phyloP scores from a whole-genome alignment of 1,140 invertebrate species.

The Drosophila watanabei region DNA sequence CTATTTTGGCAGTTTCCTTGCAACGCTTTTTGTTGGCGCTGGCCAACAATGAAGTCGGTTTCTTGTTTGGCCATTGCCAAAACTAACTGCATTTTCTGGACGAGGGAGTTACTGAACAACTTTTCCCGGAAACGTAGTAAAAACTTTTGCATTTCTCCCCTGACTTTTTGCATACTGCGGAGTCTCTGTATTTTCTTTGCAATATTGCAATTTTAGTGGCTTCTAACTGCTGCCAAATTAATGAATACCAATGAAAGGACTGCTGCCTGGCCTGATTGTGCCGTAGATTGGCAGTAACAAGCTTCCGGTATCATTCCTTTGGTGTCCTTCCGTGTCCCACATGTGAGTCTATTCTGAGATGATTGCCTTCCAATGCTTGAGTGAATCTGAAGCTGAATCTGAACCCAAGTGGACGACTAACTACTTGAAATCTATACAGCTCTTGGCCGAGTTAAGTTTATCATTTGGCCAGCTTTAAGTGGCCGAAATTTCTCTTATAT shows the following conservation, averaged over 20 bases:
- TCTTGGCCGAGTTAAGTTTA: slow-evolving; percentile 1
- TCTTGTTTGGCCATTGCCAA: slow-evolving; percentile 75
- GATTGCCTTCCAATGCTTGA: slow-evolving; percentile 45
- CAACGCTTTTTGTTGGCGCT: slow-evolving; percentile 50
- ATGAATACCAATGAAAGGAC: slow-evolving; percentile 55
- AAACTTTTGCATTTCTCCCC: slow-evolving; percentile 44
- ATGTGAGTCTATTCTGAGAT: slow-evolving; percentile 10
- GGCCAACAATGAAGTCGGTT: slow-evolving; percentile 78
- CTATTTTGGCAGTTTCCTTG: slow-evolving; percentile 78
- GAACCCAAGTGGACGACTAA: slow-evolving; percentile 18
- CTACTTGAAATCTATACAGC: slow-evolving; percentile 37
- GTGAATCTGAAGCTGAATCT: slow-evolving; percentile 34
- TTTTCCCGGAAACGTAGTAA: slow-evolving; percentile 67
- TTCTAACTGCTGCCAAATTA: slow-evolving; percentile 61
- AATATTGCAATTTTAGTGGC: slow-evolving; percentile 57
- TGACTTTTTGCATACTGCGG: slow-evolving; percentile 44
- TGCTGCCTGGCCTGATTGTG: slow-evolving; percentile 21
- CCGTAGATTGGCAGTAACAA: slow-evolving; percentile 33
- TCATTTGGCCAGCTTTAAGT: slow-evolving; percentile 23
- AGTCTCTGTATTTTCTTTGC: slow-evolving; percentile 21
- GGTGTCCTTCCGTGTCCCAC: background rate
- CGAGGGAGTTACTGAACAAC: slow-evolving; percentile 66
- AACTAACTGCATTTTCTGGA: slow-evolving; percentile 56
- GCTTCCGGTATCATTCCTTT: slow-evolving; percentile 32
- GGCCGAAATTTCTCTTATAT: slow-evolving; percentile 16